A percentile compares a stretch with the other conserved stretches of the same genome.
These are phyloP conservation scores for Pogonocherus hispidulus DNA, from an alignment of 2,888 invertebrate species.

Conservation along the genomic window DNA sequence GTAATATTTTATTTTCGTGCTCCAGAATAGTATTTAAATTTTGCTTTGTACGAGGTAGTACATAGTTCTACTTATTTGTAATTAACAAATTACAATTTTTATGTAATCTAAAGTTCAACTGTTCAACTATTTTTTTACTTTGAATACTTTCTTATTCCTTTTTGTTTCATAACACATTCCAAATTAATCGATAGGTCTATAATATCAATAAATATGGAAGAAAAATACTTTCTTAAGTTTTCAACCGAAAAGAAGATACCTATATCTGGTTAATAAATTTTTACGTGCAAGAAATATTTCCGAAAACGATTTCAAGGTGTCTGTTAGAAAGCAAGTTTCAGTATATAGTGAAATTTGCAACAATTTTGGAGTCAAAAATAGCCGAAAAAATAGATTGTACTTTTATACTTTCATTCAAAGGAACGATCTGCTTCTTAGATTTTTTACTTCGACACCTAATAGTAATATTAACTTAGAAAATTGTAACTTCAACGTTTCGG, in stretches of 20 bases:
- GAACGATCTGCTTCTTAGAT: neutral
- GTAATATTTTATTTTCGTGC: too few relatives aligned
- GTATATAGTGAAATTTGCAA: conserved; percentile 3
- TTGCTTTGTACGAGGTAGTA: too few relatives aligned
- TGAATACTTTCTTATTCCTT: too few relatives aligned
- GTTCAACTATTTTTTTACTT: too few relatives aligned
- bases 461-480: too few relatives aligned
- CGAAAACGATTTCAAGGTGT: neutral
- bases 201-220: neutral
- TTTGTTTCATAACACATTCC: too few relatives aligned
- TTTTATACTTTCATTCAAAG: too few relatives aligned
- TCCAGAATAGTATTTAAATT: too few relatives aligned
- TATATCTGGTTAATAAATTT: neutral
- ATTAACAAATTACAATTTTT: too few relatives aligned
- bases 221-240: conserved; percentile 6
- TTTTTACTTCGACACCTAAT: neutral
- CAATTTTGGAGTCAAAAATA: neutral
- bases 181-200: neutral
- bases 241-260: neutral
- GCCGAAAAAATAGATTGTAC: too few relatives aligned
- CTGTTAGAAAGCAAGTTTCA: conserved; percentile 1
- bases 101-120: too few relatives aligned
- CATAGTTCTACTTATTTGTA: too few relatives aligned
- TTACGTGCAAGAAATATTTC: neutral
- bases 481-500: neutral